phyloP scores from a whole-genome alignment of 2,113 vertebrate species.

The Suncus etruscus region DNA sequence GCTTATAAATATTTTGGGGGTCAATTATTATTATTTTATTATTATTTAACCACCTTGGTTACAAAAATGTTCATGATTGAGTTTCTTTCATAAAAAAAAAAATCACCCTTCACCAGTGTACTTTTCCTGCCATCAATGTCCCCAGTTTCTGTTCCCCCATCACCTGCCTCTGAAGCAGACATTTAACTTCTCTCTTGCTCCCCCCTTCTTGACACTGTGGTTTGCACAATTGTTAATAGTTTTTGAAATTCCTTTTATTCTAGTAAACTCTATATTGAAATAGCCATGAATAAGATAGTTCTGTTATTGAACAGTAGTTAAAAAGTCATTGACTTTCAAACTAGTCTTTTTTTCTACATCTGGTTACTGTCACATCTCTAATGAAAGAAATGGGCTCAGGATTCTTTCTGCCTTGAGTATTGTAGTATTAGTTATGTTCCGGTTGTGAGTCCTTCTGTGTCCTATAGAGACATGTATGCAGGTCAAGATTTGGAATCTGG shows the following conservation, averaged over 20 bases:
- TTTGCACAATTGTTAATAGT: too few species aligned
- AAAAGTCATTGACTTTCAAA: neutral
- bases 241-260: neutral
- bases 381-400: neutral
- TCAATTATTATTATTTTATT: too few species aligned
- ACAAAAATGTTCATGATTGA: too few species aligned
- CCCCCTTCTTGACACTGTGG: too few species aligned
- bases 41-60: too few species aligned
- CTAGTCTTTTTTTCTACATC: neutral
- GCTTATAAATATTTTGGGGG: too few species aligned
- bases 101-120: too few species aligned
- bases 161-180: too few species aligned
- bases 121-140: too few species aligned
- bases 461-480: neutral
- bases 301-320: neutral
- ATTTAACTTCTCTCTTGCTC: too few species aligned
- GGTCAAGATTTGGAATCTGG: neutral
- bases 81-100: too few species aligned
- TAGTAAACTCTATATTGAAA: neutral
- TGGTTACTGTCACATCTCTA: conserved; percentile 17
- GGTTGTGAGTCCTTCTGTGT: neutral
- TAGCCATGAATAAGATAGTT: neutral
- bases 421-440: conserved; percentile 1
- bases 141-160: too few species aligned
- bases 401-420: neutral